Conservation (phyloP, 2,888 invertebrate genomes). For the Pelosia muscerda region DNA sequence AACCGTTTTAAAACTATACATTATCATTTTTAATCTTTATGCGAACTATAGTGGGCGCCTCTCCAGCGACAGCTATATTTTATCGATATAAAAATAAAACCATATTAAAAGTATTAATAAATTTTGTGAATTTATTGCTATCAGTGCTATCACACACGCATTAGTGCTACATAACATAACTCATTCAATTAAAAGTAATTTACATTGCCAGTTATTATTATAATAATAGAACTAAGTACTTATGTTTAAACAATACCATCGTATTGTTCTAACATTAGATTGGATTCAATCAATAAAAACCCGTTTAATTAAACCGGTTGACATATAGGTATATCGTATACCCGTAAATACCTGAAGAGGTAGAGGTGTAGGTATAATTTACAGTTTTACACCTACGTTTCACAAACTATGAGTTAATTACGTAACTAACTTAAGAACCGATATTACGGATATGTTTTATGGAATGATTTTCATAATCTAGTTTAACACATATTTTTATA, state of each 20-base stretch:
- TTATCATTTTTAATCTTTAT: neutral
- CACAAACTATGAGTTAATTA: too few relatives aligned
- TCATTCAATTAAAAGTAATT: slow-evolving; percentile 13
- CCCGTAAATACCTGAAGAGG: too few relatives aligned
- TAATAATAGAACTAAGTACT: neutral
- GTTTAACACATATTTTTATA: too few relatives aligned
- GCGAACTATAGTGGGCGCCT: neutral
- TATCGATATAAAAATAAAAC: neutral
- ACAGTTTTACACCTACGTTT: too few relatives aligned
- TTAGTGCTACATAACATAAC: slow-evolving; percentile 30
- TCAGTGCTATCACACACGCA: slow-evolving; percentile 36
- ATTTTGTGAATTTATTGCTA: slow-evolving; percentile 35
- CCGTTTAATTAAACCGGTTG: neutral
- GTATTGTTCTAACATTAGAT: too few relatives aligned
- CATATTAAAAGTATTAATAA: neutral
- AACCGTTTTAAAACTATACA: neutral
- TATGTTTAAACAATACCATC: neutral
- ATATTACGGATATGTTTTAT: neutral
- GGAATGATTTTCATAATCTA: neutral
- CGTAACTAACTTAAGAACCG: neutral
- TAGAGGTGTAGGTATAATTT: too few relatives aligned
- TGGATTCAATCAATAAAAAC: neutral
- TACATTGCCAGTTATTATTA: neutral
- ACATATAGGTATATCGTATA: too few relatives aligned
- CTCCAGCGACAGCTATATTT: neutral